Evolutionary conservation across 2,797 vertebrate genomes (phyloP), one percentile per base, ranked within the genome.

Genomic region (Zalophus californianus): DNA sequence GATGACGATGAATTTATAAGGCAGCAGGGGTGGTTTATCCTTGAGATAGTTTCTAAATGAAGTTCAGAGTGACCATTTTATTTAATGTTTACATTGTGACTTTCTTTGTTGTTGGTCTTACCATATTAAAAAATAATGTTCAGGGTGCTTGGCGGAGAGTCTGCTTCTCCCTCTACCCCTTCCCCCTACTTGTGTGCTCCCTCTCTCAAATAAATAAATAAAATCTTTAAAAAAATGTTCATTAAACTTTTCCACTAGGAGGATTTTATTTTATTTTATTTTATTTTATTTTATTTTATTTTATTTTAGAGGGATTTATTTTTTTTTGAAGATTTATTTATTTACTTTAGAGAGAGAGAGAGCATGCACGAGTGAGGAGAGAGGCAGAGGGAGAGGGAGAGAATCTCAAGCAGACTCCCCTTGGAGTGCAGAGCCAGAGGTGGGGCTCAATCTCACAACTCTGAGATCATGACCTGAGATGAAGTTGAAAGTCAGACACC

Each of bases 21-120:
- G 54, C 35, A 23, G 7, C 48, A 54, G 52, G 2, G 9, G 14
- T 90, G 70, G 3, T 77, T 62, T 86, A 1, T 75, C 68, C 29
- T 90, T 62, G 79, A 96, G 90, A 94, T 83, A 32, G 18, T 88
- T 90, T 89, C 66, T 86, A 96, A 54, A 52, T 85, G 86, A 82
- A 91, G 32, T 66, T 16, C 35, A 52, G 66, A 90, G 79, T n/a
- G 44, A 75, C 16, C 9, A 54, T 72, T 79, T 66, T 29, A 82
- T 54, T 86, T 90, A 84, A 68, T 91, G 54, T 83, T 91, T 58
- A 48, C 12, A 79, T 4, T 21, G 48, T n/a, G 14, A 32, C 35
- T 91, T 78, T 89, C 58, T 41, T 91, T 88, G 41, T 12, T 94
- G 13, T 70, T 94, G 41, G 25, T 92, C 38, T 91, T 93, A 85